Conservation (phyloP, 2,888 invertebrate genomes). For the Drosophila meridionalis region DNA sequence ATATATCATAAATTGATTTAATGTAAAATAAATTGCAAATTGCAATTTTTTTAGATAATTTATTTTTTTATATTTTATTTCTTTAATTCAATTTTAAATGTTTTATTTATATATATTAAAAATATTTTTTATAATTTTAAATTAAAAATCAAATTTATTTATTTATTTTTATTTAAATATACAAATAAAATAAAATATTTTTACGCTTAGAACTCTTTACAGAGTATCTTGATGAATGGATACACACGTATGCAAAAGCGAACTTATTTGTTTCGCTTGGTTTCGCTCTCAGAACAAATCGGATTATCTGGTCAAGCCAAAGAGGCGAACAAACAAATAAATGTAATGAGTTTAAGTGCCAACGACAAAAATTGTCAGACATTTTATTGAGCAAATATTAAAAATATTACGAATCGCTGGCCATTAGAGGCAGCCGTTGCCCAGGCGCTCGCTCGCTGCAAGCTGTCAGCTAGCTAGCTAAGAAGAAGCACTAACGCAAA, state of each 20-base stretch:
- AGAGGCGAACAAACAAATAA: slow-evolving; percentile 64
- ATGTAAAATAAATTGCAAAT: too few species aligned
- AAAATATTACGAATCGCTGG: slow-evolving; percentile 80
- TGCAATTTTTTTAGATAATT: too few species aligned
- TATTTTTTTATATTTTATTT: too few species aligned
- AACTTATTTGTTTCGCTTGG: slow-evolving; percentile 16
- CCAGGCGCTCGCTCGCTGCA: slow-evolving; percentile 11
- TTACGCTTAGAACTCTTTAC: not conserved
- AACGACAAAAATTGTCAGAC: slow-evolving; percentile 71
- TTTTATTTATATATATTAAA: too few species aligned
- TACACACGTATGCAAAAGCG: not conserved
- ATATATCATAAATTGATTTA: too few species aligned
- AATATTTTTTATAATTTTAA: too few species aligned
- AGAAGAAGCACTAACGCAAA: slow-evolving; percentile 29
- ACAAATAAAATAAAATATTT: too few species aligned
- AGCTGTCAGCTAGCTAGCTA: slow-evolving; percentile 30
- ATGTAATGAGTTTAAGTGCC: slow-evolving; percentile 78
- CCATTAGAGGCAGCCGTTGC: slow-evolving; percentile 76
- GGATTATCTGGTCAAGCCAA: slow-evolving; percentile 43
- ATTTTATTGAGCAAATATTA: slow-evolving; percentile 81
- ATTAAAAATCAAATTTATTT: too few species aligned
- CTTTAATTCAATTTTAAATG: too few species aligned
- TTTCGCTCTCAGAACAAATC: slow-evolving; percentile 31
- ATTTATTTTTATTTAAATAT: too few species aligned
- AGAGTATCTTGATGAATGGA: slow-evolving; percentile 5